Percentiles rank a stretch among this genome's conserved stretches.
These are phyloP conservation scores for Acanthopleura granulata DNA, from an alignment of 2,888 invertebrate genomes.

Conservation along the genomic window DNA sequence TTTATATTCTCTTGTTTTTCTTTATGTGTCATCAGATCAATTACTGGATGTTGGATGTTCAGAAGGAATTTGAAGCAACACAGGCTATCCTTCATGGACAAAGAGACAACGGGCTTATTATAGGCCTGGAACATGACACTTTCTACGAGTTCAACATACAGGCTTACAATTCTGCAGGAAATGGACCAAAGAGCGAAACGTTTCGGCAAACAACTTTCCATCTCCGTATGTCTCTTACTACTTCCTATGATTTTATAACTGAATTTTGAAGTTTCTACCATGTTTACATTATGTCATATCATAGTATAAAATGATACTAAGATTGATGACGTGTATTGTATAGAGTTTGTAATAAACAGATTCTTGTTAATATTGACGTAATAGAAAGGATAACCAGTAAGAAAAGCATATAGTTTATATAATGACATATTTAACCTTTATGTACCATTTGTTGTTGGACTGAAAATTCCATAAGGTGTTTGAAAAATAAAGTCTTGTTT, in stretches of 20 bases:
- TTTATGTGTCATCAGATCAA: conserved; percentile 37
- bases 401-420: no score
- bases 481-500: no score
- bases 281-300: no score
- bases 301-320: no score
- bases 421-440: no score
- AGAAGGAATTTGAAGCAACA: conserved; percentile 75
- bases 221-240: conserved; percentile 54
- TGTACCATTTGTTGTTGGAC: no score
- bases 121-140: conserved; percentile 91
- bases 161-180: conserved; percentile 96
- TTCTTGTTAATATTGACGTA: no score
- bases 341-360: no score
- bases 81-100: conserved; percentile 79
- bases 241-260: no score
- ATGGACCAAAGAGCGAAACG: conserved; percentile 94
- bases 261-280: neutral
- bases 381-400: no score
- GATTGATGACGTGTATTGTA: no score
- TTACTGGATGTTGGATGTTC: conserved; percentile 68
- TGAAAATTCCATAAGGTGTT: no score
- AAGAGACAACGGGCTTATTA: conserved; percentile 88
- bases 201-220: conserved; percentile 75
- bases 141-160: conserved; percentile 93
- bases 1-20: neutral